Evolutionary conservation across 2,113 vertebrate species (phyloP).

Genomic region (Sitta europaea): DNA sequence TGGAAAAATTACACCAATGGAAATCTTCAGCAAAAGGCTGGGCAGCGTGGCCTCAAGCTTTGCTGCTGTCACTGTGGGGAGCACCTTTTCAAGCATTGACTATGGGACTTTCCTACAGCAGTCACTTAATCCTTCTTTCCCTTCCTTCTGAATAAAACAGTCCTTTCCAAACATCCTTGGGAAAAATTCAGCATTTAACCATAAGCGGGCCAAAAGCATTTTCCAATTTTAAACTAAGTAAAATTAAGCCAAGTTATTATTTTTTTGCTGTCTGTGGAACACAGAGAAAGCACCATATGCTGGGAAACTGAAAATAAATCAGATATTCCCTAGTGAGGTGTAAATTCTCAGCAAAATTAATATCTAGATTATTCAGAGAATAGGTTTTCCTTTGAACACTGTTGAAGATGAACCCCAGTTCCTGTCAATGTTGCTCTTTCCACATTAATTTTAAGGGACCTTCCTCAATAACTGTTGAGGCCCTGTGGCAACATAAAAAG

Average conservation of each 20-base stretch:
- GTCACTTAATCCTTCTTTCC: not conserved
- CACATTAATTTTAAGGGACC: not conserved
- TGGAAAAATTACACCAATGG: not conserved
- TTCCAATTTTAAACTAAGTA: not conserved
- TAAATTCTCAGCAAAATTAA: not conserved
- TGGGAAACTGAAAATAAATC: conserved; percentile 24
- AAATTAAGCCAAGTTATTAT: not conserved
- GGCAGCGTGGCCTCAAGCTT: not conserved
- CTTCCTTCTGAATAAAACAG: not conserved
- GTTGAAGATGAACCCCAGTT: not conserved
- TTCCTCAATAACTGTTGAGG: not conserved
- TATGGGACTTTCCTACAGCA: not conserved
- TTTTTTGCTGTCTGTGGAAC: not conserved
- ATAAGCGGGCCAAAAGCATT: not conserved
- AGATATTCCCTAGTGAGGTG: not conserved
- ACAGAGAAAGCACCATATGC: not conserved
- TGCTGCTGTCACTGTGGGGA: not conserved
- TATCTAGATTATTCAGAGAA: conserved; percentile 7
- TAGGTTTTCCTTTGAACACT: not conserved
- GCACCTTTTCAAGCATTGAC: not conserved
- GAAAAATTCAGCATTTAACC: not conserved
- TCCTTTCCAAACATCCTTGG: not conserved
- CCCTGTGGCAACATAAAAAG: not conserved
- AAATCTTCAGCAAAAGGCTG: not conserved
- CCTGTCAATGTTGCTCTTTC: not conserved